Conservation (phyloP, 2,113 vertebrate genomes). For the Ramphastos sulfuratus region DNA sequence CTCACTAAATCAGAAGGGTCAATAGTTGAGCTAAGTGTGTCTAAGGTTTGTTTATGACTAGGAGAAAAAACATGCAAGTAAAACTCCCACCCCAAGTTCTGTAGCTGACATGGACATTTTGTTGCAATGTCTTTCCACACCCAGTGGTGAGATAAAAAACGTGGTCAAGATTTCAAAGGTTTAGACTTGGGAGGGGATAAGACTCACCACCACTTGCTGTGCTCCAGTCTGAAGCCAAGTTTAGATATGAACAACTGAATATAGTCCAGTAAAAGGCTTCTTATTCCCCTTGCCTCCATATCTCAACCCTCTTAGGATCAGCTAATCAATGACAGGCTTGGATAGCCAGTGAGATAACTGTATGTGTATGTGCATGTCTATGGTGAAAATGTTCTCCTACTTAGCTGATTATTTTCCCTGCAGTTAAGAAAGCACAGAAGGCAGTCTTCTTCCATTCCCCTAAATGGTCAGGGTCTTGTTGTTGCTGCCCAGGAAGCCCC, state of each 20-base stretch:
- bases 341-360: not conserved
- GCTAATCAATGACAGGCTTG: not conserved
- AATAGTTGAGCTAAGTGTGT: slow-evolving; percentile 17
- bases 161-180: not conserved
- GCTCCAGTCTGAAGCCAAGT: not conserved
- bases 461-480: not conserved
- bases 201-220: not conserved
- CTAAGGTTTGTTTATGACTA: not conserved
- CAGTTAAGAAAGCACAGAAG: not conserved
- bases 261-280: not conserved
- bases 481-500: not conserved
- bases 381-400: not conserved
- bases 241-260: not conserved
- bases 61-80: not conserved
- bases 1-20: slow-evolving; percentile 4
- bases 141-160: not conserved
- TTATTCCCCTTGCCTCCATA: not conserved
- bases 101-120: slow-evolving; percentile 3
- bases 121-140: slow-evolving; percentile 18
- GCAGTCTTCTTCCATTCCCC: not conserved
- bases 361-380: not conserved
- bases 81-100: not conserved
- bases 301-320: not conserved
- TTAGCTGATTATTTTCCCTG: not conserved
- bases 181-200: not conserved